Evolutionary conservation across 2,888 invertebrate genomes (phyloP).

Genomic region (Xanthorhoe spadicearia): DNA sequence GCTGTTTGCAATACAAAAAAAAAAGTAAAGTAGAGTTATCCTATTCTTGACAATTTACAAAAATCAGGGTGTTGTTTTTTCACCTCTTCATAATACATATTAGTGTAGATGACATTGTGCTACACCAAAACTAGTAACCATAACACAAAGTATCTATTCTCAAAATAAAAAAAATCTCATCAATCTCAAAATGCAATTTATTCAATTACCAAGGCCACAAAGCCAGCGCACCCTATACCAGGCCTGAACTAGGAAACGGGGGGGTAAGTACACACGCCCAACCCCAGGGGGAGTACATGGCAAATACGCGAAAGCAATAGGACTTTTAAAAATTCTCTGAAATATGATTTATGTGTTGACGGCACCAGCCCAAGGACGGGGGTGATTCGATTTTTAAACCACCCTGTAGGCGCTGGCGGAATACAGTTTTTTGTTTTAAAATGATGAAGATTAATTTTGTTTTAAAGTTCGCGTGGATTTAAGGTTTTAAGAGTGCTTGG

Average conservation of each 20-base stretch:
- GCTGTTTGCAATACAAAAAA: no score
- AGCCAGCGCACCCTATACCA: constrained; percentile 60
- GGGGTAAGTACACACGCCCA: constrained; percentile 82
- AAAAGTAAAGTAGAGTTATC: no score
- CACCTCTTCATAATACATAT: no score
- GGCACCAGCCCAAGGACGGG: constrained; percentile 81
- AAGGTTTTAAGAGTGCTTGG: no score
- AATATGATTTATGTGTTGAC: constrained; percentile 86
- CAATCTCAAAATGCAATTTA: not conserved
- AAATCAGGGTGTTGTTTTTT: no score
- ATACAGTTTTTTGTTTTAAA: constrained; percentile 59
- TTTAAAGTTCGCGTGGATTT: constrained; percentile 9
- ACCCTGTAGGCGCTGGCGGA: constrained; percentile 66
- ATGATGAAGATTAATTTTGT: constrained; percentile 42
- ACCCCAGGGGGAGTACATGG: constrained; percentile 79
- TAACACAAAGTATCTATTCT: not conserved
- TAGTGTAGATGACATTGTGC: no score
- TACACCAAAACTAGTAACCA: no score
- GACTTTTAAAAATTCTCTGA: constrained; percentile 85
- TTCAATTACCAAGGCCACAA: constrained; percentile 51
- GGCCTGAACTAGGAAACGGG: constrained; percentile 82
- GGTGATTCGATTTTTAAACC: constrained; percentile 84
- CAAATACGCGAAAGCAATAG: constrained; percentile 86
- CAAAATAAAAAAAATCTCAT: not conserved
- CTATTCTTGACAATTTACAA: no score